Percentiles rank a stretch among this genome's conserved stretches.
Conservation (phyloP, 2,113 vertebrate genomes). For the Hirundichthys speculiger region DNA sequence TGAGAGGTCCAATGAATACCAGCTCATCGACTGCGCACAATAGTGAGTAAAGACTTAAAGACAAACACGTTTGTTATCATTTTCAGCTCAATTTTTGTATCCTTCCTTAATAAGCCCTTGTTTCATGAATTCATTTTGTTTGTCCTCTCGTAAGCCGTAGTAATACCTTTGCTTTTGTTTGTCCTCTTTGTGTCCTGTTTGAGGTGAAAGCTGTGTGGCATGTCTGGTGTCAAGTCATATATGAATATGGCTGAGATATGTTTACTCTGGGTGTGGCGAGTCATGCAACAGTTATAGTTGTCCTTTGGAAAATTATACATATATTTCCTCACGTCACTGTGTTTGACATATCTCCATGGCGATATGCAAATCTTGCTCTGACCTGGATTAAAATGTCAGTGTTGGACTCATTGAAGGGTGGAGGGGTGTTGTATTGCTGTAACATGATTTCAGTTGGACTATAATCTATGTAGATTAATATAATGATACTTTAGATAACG, state of each 20-base stretch:
- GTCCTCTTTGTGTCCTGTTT: constrained; percentile 20
- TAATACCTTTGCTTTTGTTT: constrained; percentile 12
- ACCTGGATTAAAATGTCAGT: constrained; percentile 19
- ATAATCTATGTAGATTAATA: neutral
- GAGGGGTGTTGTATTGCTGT: constrained; percentile 3
- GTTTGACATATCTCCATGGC: constrained; percentile 49
- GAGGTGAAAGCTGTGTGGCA: constrained; percentile 29
- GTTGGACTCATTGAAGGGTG: neutral
- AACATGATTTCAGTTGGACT: neutral
- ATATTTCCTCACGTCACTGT: constrained; percentile 26
- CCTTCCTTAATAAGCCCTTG: neutral
- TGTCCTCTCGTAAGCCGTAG: neutral
- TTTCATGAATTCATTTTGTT: neutral
- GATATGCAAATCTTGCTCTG: constrained; percentile 51
- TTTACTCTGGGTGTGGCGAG: constrained; percentile 72
- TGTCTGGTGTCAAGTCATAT: constrained; percentile 56
- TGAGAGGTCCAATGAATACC: constrained; percentile 97
- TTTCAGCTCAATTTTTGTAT: neutral
- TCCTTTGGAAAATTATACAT: constrained; percentile 57
- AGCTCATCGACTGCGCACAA: constrained; percentile 98
- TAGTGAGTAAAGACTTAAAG: constrained; percentile 87
- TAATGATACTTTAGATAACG: constrained; percentile 16
- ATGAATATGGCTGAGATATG: constrained; percentile 56
- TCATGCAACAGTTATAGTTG: constrained; percentile 44
- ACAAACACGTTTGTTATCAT: neutral